Evolutionary conservation across 64 coral and sea anemone genomes (phyloP).

Genomic region (Pocillopora verrucosa): DNA sequence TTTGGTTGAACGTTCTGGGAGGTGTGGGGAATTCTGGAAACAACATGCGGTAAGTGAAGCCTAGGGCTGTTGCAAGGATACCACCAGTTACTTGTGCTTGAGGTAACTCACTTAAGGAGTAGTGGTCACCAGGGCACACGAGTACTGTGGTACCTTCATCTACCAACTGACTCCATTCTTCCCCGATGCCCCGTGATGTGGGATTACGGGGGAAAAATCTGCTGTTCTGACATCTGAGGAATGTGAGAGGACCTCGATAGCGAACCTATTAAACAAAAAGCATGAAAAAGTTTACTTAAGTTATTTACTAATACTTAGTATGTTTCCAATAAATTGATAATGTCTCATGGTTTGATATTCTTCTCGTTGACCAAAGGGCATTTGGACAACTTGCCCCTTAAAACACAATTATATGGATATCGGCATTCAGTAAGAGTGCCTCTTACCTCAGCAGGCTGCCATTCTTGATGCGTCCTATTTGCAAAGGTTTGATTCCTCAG

Average conservation of each 20-base stretch:
- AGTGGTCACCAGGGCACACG: slow-evolving; percentile 46
- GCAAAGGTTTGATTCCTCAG: background rate
- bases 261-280: background rate
- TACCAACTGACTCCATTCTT: slow-evolving; percentile 22
- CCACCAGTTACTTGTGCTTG: background rate
- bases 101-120: slow-evolving; percentile 30
- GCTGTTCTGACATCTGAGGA: background rate
- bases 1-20: background rate
- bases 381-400: too few species aligned
- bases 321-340: too few species aligned
- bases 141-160: slow-evolving; percentile 22
- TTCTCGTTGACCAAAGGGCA: too few species aligned
- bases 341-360: too few species aligned
- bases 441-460: slow-evolving; percentile 31
- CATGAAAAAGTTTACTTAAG: too few species aligned
- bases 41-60: slow-evolving; percentile 13
- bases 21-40: slow-evolving; percentile 32
- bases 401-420: too few species aligned
- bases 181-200: background rate
- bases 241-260: slow-evolving; percentile 11
- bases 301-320: too few species aligned
- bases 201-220: background rate
- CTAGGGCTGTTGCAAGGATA: slow-evolving; percentile 12
- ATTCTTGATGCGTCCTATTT: slow-evolving; percentile 7
- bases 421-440: too few species aligned